Base-by-base conservation (phyloP, 2,888 invertebrate species). In the Syrista parreyssii region DNA sequence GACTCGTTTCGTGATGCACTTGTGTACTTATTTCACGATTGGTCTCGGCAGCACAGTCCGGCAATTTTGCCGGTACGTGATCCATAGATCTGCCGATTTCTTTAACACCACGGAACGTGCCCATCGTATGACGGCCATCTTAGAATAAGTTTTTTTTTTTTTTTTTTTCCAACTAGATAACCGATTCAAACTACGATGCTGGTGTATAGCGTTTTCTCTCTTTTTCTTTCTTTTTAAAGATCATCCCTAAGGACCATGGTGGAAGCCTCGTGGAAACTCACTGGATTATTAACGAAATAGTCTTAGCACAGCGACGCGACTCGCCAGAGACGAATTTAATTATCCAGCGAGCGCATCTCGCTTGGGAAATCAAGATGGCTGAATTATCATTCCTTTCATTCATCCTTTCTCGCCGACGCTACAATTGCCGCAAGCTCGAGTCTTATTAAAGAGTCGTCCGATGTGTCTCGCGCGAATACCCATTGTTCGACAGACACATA, bases 11-110 rank as follows among this genome's bases (percentile, higher is more conserved):
- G 23, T 55, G 9, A 2, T 71, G 81, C 81, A 79, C 72, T 78
- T 86, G 84, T 84, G 86, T 85, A 86, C 84, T 86, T 85, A 88
- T 88, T 86, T 84, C 87, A 85, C 84, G 86, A 88, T 88, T 86
- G 86, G 81, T 82, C 80, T 31, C 71, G 23, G 32, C 12, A 72
- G 75, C 30, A 75, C 83, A 79, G 83, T 85, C 85, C 86, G 80
- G 84, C 86, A 87, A 88, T 89, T 88, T 86, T 81, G 86, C 85
- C 85, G 82, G 84, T 87, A 86, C 88, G 88, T 88, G 89, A 89
- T 89, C 89, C 83, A 87, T 86, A 83, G 84, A 83, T 83, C 75
- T 77, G 82, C 80, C 82, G 79, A 79, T 81, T 76, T 73, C 68
- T 78, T 68, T 74, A 30, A 55, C 55, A 2, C 6, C 23, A 55